Evolutionary conservation across 2,888 invertebrate species (phyloP), one percentile per base, ranked within the genome.

Genomic region (Apamea crenata): DNA sequence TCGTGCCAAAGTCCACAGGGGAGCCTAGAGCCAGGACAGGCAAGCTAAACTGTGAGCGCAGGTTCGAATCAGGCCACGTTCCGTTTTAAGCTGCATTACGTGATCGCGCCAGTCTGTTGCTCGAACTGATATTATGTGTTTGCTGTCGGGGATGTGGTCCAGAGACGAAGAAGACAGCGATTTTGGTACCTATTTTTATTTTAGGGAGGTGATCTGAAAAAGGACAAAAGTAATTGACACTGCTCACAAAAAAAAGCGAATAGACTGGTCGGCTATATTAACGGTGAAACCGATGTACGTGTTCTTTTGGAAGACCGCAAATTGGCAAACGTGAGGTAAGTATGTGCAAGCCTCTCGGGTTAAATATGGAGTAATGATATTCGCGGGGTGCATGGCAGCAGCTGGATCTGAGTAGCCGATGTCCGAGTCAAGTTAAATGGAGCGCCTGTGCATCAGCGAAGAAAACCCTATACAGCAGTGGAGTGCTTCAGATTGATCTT

Each of bases 1-100:
- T 18, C 50, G 7, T 71, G 67, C 70, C 77, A 75, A 84, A 77
- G 56, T 69, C 75, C 74, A 75, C 77, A 74, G 47, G 36, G 63
- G 75, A 32, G 66, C 32, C 63, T 18, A 65, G 47, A 75, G 69
- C 56, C 59, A 78, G 67, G 81, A 18, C 82, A 56, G 63, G 47
- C 53, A 74, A 66, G 68, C 74, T 84, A 83, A 81, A 87, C 80
- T 85, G 78, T 36, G 63, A 84, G 79, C 75, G 72, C 79, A 77
- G 84, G 83, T 87, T 85, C 82, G 73, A 89, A 89, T 89, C 91
- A 86, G 78, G 81, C 88, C 91, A 91, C 92, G 91, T 91, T 65
- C 87, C 87, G 74, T 83, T 90, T 89, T 91, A 92, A 92, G 92
- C 92, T 90, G 90, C 88, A 84, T 89, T 91, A 91, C 91, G 92